These are phyloP conservation scores for Malurus elegans DNA, from an alignment of 2,113 vertebrate genomes.

Conservation along the genomic window DNA sequence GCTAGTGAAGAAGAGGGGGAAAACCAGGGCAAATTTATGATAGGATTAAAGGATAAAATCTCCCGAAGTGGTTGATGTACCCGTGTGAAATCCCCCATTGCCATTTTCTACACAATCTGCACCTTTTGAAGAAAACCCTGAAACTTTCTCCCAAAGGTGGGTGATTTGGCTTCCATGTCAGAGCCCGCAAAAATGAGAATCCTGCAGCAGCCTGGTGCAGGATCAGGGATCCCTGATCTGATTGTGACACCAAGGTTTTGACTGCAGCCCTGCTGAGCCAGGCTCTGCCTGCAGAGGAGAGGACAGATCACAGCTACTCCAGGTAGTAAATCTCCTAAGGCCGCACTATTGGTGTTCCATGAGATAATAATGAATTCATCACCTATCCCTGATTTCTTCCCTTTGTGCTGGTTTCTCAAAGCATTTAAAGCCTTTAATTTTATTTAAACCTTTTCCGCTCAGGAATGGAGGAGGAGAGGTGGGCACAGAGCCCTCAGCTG, in stretches of 20 bases:
- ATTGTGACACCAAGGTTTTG: rapidly evolving
- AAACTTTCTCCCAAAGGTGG: background rate
- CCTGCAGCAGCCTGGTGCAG: background rate
- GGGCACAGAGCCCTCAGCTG: rapidly evolving
- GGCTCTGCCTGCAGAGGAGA: background rate
- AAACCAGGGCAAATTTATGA: background rate
- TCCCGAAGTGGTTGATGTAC: background rate
- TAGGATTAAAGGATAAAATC: background rate
- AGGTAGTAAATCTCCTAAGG: background rate
- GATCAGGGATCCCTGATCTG: background rate
- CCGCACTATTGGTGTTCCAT: background rate
- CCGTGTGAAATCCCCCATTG: background rate
- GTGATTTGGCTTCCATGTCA: background rate
- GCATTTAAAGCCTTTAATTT: background rate
- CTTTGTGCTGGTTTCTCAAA: background rate
- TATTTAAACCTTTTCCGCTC: background rate
- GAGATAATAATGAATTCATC: background rate
- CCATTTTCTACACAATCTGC: background rate
- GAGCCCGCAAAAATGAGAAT: background rate
- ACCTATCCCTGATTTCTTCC: background rate
- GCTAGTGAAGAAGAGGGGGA: rapidly evolving
- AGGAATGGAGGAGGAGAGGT: background rate
- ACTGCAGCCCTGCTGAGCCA: background rate
- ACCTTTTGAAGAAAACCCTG: background rate
- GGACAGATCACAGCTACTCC: background rate